Percentiles rank a stretch among this genome's conserved stretches.
These are phyloP conservation scores for Mus spretus DNA, from an alignment of 2,797 vertebrate species.

Conservation along the genomic window DNA sequence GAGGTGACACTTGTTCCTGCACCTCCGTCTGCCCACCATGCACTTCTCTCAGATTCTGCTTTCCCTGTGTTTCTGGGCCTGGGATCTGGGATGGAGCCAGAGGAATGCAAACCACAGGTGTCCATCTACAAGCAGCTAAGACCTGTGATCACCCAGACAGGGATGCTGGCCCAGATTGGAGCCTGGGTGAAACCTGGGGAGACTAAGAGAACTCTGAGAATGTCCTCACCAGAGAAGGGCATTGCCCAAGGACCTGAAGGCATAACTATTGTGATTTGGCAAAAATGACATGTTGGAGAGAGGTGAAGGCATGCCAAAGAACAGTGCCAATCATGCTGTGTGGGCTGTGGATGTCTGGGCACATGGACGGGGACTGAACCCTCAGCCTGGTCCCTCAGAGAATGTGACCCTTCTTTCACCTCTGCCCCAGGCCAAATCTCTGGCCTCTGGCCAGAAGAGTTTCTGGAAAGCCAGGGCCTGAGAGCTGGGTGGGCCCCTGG, in stretches of 20 bases:
- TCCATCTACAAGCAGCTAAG: slow-evolving; percentile 22
- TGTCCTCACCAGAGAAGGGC: not conserved
- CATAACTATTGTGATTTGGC: not conserved
- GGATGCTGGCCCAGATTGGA: not conserved
- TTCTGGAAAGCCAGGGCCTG: not conserved
- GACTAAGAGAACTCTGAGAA: not conserved
- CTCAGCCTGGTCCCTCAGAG: not conserved
- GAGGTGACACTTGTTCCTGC: not conserved
- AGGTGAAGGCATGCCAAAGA: not conserved
- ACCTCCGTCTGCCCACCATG: not conserved
- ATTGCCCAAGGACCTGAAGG: not conserved
- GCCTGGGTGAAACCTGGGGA: not conserved
- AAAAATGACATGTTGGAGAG: not conserved
- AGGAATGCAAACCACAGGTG: not conserved
- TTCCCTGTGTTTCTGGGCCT: not conserved
- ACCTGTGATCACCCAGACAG: not conserved
- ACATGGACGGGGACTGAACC: not conserved
- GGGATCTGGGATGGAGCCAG: not conserved
- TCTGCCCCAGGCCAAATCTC: slow-evolving; percentile 12
- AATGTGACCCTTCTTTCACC: not conserved
- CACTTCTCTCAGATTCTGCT: not conserved
- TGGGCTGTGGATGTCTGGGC: not conserved
- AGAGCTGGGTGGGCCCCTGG: not conserved
- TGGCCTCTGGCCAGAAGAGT: not conserved
- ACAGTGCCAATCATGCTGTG: not conserved